Percentiles rank a stretch among this genome's conserved stretches.
Evolutionary conservation across 2,888 invertebrate genomes (phyloP).

Genomic region (Drosophila bunnanda): DNA sequence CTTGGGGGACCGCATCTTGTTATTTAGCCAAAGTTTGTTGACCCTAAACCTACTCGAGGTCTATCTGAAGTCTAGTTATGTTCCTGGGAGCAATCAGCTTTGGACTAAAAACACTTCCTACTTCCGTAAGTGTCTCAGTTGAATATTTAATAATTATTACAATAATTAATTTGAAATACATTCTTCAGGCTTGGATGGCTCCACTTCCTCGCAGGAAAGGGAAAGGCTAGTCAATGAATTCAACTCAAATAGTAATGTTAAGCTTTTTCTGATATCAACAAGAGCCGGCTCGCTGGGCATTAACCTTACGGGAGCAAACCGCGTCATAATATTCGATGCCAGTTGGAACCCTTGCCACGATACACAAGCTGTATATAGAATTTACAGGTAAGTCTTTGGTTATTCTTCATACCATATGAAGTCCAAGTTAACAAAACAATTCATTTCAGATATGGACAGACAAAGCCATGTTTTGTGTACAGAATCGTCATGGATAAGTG

Average conservation of each 20-base stretch:
- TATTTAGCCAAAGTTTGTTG: constrained; percentile 98
- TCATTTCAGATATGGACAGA: constrained; percentile 92
- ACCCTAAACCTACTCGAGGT: constrained; percentile 98
- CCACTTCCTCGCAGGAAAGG: constrained; percentile 96
- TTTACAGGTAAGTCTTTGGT: constrained; percentile 87
- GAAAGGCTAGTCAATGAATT: constrained; percentile 98
- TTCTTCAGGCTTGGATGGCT: constrained; percentile 93
- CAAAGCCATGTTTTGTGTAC: constrained; percentile 97
- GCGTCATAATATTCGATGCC: constrained; percentile 98
- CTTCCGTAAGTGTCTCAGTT: constrained; percentile 90
- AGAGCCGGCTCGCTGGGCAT: constrained; percentile 98
- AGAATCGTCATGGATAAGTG: constrained; percentile 98
- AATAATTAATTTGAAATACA: not conserved
- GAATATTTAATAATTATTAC: not conserved
- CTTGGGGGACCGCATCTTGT: constrained; percentile 94
- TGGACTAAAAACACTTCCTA: constrained; percentile 96
- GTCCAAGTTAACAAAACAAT: too few species aligned
- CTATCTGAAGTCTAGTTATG: constrained; percentile 91
- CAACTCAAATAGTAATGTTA: constrained; percentile 93
- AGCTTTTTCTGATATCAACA: constrained; percentile 97
- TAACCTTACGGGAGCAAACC: constrained; percentile 98
- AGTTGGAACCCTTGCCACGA: constrained; percentile 99
- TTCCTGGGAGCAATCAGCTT: constrained; percentile 89
- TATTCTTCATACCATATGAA: not conserved
- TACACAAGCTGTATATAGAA: constrained; percentile 98